These are phyloP conservation scores for Petaurus breviceps DNA, from an alignment of 2,113 vertebrate species.

Conservation along the genomic window DNA sequence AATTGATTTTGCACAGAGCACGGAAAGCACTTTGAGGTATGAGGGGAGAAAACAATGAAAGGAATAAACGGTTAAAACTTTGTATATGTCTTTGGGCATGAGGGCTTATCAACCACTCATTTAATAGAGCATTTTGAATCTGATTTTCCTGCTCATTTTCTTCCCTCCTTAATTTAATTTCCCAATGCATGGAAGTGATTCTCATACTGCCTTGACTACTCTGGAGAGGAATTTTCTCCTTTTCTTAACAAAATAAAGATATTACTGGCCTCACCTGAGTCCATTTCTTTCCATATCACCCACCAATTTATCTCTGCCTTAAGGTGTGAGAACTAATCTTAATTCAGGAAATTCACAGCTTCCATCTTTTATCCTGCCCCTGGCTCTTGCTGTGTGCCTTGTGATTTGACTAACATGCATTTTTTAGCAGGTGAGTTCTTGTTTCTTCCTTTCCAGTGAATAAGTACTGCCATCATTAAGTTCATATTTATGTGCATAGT, in stretches of 20 bases:
- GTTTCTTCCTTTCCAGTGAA: background rate
- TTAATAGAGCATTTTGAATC: background rate
- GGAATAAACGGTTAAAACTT: background rate
- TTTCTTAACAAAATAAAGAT: background rate
- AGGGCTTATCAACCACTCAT: background rate
- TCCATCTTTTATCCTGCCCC: background rate
- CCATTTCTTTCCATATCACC: background rate
- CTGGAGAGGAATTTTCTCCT: background rate
- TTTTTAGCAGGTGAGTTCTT: background rate
- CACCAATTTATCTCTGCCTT: background rate
- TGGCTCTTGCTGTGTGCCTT: background rate
- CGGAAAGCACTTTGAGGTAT: background rate
- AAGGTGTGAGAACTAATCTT: background rate
- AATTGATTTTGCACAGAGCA: background rate
- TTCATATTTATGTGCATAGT: background rate
- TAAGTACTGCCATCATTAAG: background rate
- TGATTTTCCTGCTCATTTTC: background rate
- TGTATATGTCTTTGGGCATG: background rate
- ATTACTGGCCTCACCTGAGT: background rate
- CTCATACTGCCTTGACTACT: background rate
- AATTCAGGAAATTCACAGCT: background rate
- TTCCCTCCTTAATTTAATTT: background rate
- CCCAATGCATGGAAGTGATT: background rate
- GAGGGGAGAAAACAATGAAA: background rate
- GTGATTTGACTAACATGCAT: background rate